Base-by-base conservation (phyloP, 2,113 vertebrate genomes). In the Girardinichthys multiradiatus region DNA sequence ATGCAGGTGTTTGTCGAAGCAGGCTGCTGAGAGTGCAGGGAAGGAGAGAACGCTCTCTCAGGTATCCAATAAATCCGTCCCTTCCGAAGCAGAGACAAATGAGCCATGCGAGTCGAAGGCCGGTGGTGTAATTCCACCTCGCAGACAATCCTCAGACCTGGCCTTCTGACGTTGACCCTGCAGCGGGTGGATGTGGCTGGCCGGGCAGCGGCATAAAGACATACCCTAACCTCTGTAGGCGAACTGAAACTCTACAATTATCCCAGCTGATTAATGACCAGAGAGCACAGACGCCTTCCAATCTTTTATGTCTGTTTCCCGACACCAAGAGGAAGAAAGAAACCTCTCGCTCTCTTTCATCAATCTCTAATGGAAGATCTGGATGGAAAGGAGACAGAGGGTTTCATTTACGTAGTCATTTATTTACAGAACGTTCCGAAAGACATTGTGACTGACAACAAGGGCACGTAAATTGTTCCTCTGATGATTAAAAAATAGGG, bases 21-120 rank as follows among this genome's bases (percentile, higher is more conserved):
- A 84, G 83, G 81, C 86, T 90, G 91, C 93, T 86, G 93, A 94
- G 93, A 94, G 93, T 94, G 93, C 88, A 89, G 91, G 86, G 87
- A 90, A 93, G 88, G 89, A 87, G 90, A 94, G 92, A 91, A 86
- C n/a, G 70, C 86, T 91, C 89, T 90, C 92, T 94, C 93, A 89
- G 90, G 90, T 94, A 84, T 90, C 91, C 85, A 83, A 87, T 92
- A 93, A 93, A 93, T 93, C 89, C 72, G 64, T 87, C 86, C 86
- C 80, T 76, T 91, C 91, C 86, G 81, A 71, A 89, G 87, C 72
- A 57, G 64, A 90, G 92, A 92, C 88, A 92, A 89, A 89, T 62
- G 86, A 90, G 86, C 91, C 57, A 65, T 64, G 67, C 64, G 71
- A 77, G 70, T 64, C 35, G 73, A 77, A 68, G 79, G 73, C 83